Base-by-base conservation (phyloP, 2,888 invertebrate species). In the Desoria tigrina region DNA sequence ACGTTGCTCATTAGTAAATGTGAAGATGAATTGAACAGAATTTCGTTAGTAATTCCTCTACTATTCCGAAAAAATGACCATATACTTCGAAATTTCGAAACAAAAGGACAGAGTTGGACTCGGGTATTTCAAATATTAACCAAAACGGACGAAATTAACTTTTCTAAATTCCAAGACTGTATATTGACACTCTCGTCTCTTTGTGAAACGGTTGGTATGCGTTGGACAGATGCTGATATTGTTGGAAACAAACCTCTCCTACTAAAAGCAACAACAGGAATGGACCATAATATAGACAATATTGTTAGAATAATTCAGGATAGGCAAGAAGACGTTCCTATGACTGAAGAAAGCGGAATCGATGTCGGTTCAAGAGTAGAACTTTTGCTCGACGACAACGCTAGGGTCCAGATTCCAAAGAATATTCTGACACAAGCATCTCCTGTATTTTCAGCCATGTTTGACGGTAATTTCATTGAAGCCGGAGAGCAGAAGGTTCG, bases 381-480 rank as follows among this genome's bases (percentile, higher is more conserved):
- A n/a, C 56, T 71, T 37, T 49, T 28, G 21, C 57, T 69, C 32
- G 71, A 69, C 11, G 71, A 71, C 26, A 64, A 61, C 2, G 60
- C 62, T 1, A 28, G 37, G 2, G 60, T 69, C 57, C n/a, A 24
- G 1, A 63, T 65, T 11, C 32, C 61, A 7, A 73, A 71, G 49
- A 57, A 69, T 18, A 9, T 69, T 11, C 39, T 73, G 7, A 61
- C 65, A 6, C 27, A 63, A 11, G 68, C 69, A 1, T 73, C 73
- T 7, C 73, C 73, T 26, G 73, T 73, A 11, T 71, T 73, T 54
- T 42, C 55, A 1, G 73, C 73, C 11, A 73, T 73, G 73, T 71
- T 73, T 45, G 69, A 69, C 57, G 73, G 73, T 4, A 53, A 69
- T 64, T 73, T 73, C 61, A 53, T 65, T 9, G 73, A 73, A 58